Evolutionary conservation across 2,888 invertebrate genomes (phyloP), one percentile per base, ranked within the genome.

Genomic region (Erebia aethiops): DNA sequence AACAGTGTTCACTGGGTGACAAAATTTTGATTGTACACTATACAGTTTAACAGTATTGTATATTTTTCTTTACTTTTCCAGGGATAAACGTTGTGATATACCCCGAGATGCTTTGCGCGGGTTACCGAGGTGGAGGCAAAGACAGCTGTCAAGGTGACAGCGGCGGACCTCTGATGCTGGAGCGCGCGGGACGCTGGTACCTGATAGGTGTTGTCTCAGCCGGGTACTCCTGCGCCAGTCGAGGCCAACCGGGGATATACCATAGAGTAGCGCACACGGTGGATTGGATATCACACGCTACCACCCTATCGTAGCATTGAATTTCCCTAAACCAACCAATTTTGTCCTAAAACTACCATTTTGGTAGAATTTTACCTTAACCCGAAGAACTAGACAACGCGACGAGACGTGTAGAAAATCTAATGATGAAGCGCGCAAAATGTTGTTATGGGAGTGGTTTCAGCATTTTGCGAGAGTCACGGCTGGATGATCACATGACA

Each of bases 81-180:
- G 97, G 97, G 67, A 97, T 97, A 80, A 97, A 97, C 84, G 97
- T 97, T 56, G 96, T 98, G 16, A 98, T 98, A 82, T 98, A 98
- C 88, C 98, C 98, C 58, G 98, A 98, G 89, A 98, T 98, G 98
- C 95, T 98, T 87, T 98, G 98, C 85, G 98, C 98, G 0, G 98
- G 98, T 2, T 98, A 98, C 87, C 95, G 97, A 67, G 96, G 96
- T 41, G 98, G 98, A 0, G 98, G 98, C 46, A 96, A 97, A 80
- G 97, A 97, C 88, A 96, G 96, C 77, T 94, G 94, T 74, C 95
- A 97, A 93, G 97, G 97, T 0, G 97, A 97, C 89, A 97, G 96
- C 58, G 98, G 98, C 0, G 98, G 98, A 0, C 98, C 98, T 0
- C 88, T 98, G 67, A 98, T 98, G 98, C 90, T 98, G 75, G 98